Evolutionary conservation across 1,140 invertebrate genomes (phyloP), one percentile per base, ranked within the genome.

Genomic region (Schlechtendalia chinensis): DNA sequence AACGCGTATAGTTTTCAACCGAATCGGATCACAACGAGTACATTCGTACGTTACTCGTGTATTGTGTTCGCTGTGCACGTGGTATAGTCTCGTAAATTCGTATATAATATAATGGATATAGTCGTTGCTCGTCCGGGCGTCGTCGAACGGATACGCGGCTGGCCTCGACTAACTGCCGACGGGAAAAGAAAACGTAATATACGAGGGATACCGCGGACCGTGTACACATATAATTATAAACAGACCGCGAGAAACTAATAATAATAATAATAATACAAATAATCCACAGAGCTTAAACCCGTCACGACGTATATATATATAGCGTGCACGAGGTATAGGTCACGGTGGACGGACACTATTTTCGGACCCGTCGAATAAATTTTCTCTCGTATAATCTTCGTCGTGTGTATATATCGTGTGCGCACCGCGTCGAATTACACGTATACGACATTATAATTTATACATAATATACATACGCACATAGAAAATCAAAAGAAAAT

Each of bases 371-470:
- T 32, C 19, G 32, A 67, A 67, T 67, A 67, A 45, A 67, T 67
- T 65, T n/a, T n/a, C n/a, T n/a, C 29, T 67, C 29, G 8, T 65
- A 67, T 67, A 67, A 67, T 67, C 63, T 67, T 67, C 22, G 11
- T 45, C 19, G 63, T 67, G 39, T 67, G 45, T 67, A 32, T 67
- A 14, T 45, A 67, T 24, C 27, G 27, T 63, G 59, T 63, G 24
- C 59, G 22, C 63, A 45, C 11, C 19, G 32, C 16, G 5, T 6
- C 63, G 11, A n/a, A 32, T 19, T 32, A 32, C 24, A 6, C 27
- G 27, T 63, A 63, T 63, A 27, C 19, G n/a, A n/a, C n/a, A n/a
- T n/a, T n/a, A n/a, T n/a, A n/a, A n/a, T n/a, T n/a, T n/a, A n/a
- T n/a, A n/a, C n/a, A n/a, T n/a, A n/a, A n/a, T n/a, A n/a, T n/a